Base-by-base conservation (phyloP, 2,888 invertebrate genomes). In the Agapostemon virescens region DNA sequence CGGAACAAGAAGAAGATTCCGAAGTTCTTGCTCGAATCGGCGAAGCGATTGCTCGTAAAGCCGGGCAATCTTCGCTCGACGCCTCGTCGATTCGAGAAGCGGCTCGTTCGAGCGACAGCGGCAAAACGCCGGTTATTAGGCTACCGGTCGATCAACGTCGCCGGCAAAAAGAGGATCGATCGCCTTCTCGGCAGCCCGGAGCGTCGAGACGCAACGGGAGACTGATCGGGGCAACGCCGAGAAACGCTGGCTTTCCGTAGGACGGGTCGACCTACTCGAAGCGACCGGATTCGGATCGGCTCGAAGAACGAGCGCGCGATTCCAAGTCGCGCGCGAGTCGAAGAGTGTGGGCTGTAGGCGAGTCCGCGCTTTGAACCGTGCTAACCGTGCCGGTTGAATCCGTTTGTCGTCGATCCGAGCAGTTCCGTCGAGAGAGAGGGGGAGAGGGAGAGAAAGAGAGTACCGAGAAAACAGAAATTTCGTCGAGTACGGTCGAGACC, bases 111-210 rank as follows among this genome's bases (percentile, higher is more conserved):
- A 52, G 52, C 52, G 52, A 52, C 26, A 26, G 11, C 52, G 15
- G 52, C 52, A 23, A 52, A 52, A 52, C 13, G 23, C 26, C 52
- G 52, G 52, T 52, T 13, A 52, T 52, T 52, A 52, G 52, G 52
- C 52, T 52, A 23, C 52, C 52, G 52, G 52, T 52, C 52, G 52
- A 52, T 52, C 52, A 52, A 26, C 52, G 52, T 23, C 13, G 52
- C 1, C 5, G 13, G 52, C 52, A 52, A 52, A 23, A 52, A 52
- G 13, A 52, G 52, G 52, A 52, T 52, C 15, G 23, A 23, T 23
- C 11, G 23, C 23, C 52, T 52, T 52, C 15, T 4, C 23, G 23
- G 23, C 23, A n/a, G 11, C 9, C 23, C n/a, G n/a, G 52, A 13
- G 13, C 52, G 52, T 52, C 20, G 13, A 9, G 49, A 23, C 1